Evolutionary conservation across 2,888 invertebrate species (phyloP).

Genomic region (Dromius quadrimaculatus): DNA sequence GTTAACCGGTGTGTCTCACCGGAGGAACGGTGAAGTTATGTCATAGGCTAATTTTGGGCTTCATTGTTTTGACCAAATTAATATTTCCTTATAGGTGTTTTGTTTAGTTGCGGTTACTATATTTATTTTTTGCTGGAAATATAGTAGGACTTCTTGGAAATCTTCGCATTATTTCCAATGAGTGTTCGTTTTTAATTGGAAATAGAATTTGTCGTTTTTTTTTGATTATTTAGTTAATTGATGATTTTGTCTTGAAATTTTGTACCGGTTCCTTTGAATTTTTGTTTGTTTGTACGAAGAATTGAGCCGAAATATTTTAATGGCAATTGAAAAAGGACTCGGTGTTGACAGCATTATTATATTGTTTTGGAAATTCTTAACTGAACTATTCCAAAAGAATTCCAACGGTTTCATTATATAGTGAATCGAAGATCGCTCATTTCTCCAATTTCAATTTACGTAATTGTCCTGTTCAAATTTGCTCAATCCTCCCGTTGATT

Average conservation of each 20-base stretch:
- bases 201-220: neutral
- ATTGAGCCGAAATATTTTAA: constrained; percentile 17
- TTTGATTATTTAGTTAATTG: neutral
- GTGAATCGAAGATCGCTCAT: no score
- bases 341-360: no score
- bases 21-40: constrained; percentile 15
- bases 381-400: no score
- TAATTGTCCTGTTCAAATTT: constrained; percentile 18
- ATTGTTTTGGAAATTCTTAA: no score
- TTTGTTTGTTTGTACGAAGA: constrained; percentile 1
- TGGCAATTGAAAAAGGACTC: neutral
- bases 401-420: no score
- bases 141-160: no score
- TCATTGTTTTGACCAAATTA: constrained; percentile 15
- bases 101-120: neutral
- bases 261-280: constrained; percentile 10
- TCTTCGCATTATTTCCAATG: no score
- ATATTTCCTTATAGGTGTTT: constrained; percentile 45
- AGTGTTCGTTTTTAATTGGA: no score
- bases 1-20: constrained; percentile 30
- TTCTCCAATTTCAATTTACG: constrained; percentile 18
- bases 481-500: constrained; percentile 20
- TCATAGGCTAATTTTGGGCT: constrained; percentile 42
- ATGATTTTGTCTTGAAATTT: neutral
- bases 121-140: neutral